Evolutionary conservation across 2,797 vertebrate species (phyloP), one percentile per base, ranked within the genome.

Genomic region (Crocodylus rhombifer): DNA sequence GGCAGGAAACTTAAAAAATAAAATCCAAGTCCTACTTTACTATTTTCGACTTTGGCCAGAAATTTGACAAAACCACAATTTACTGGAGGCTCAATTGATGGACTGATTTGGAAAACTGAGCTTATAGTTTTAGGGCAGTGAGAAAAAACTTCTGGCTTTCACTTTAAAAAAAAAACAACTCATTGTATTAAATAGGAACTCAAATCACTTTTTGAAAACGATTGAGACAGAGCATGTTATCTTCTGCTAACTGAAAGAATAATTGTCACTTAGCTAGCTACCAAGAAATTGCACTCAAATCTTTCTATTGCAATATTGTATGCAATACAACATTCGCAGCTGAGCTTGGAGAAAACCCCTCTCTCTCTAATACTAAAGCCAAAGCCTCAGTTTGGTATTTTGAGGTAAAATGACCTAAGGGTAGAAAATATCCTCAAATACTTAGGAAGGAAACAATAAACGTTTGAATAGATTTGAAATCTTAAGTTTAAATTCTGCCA

Each of bases 81-180:
- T 65, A 14, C 61, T 60, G 33, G 60, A 58, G 55, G 88, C 93
- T 60, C 92, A 73, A 23, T 85, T 88, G 67, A 87, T 60, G 61
- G 91, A 90, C 30, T 2, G 74, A 56, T 86, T 95, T 91, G 64
- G 30, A 94, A 94, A 83, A 80, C 78, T 30, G 20, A 87, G 95
- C 58, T 87, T 92, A 64, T 86, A 82, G 74, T 51, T 76, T 71
- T 58, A 88, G 87, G 83, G 20, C 88, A 17, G 36, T 36, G 67
- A 77, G 20, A 93, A 77, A 81, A 96, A 94, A 96, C 58, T 86
- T 65, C 33, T 51, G 28, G 74, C 20, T 74, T 55, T 84, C 33
- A 14, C 75, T 88, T 93, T 65, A n/a, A 87, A 80, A 42, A 94
- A 51, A 51, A 42, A n/a, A n/a, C 36, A 36, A 88, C n/a, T 26